Percentiles rank a stretch among this genome's conserved stretches.
Conservation (phyloP, 2,113 vertebrate species). For the Eudorcas thomsonii region DNA sequence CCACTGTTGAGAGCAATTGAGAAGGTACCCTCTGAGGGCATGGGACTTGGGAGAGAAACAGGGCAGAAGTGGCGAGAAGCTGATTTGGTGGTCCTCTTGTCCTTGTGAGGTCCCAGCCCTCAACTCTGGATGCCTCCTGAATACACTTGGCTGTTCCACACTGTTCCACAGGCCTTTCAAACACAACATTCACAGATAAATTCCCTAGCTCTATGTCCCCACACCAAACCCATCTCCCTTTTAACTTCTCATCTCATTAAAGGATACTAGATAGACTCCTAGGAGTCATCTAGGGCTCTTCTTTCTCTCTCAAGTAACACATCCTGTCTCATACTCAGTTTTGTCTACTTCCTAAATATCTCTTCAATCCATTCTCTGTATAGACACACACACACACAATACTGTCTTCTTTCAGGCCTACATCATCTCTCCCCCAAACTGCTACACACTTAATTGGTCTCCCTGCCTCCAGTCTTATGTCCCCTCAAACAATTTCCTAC, state of each 20-base stretch:
- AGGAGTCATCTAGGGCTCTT: not conserved
- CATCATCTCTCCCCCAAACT: not conserved
- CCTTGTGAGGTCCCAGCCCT: not conserved
- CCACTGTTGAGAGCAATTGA: not conserved
- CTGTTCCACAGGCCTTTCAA: not conserved
- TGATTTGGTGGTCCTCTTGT: not conserved
- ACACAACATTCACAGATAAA: not conserved
- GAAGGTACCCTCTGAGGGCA: not conserved
- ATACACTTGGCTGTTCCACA: not conserved
- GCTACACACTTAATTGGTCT: not conserved
- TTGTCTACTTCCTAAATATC: not conserved
- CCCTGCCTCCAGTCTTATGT: not conserved
- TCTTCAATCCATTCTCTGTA: not conserved
- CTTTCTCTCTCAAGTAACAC: not conserved
- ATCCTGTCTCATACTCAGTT: not conserved
- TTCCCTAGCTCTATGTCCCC: not conserved
- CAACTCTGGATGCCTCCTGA: not conserved
- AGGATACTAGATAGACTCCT: not conserved
- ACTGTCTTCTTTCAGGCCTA: not conserved
- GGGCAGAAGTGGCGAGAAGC: not conserved
- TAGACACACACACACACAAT: not conserved
- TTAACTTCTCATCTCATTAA: conserved; percentile 24
- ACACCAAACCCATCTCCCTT: not conserved
- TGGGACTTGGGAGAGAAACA: not conserved
- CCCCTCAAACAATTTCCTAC: not conserved